A percentile compares a stretch with the other conserved stretches of the same genome.
Evolutionary conservation across 2,113 vertebrate species (phyloP).

Genomic region (Saccopteryx bilineata): DNA sequence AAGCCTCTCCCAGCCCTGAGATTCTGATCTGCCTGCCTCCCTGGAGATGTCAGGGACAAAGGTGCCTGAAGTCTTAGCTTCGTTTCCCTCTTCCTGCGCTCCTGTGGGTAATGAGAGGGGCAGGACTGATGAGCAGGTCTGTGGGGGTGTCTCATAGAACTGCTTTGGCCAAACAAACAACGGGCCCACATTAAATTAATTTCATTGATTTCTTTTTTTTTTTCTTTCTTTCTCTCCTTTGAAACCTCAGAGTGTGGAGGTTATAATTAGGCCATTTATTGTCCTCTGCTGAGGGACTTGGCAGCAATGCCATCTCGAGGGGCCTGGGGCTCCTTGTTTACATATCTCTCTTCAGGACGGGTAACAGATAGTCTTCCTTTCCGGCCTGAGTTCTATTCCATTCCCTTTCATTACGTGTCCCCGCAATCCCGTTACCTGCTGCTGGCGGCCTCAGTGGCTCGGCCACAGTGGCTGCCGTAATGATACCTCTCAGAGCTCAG

Average conservation of each 20-base stretch:
- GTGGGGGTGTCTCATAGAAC: neutral
- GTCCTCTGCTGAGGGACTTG: constrained; percentile 63
- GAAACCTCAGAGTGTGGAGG: constrained; percentile 72
- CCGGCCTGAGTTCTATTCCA: constrained; percentile 80
- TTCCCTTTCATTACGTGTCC: constrained; percentile 87
- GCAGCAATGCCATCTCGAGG: neutral
- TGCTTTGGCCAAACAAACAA: constrained; percentile 15
- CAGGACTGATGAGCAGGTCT: neutral
- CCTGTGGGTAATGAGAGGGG: neutral
- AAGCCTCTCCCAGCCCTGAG: neutral
- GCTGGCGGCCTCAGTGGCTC: constrained; percentile 79
- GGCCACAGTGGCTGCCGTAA: constrained; percentile 73
- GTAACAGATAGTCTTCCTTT: constrained; percentile 85
- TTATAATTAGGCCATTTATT: constrained; percentile 88
- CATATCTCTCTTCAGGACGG: constrained; percentile 86
- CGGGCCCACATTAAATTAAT: constrained; percentile 82
- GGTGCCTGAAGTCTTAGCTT: neutral
- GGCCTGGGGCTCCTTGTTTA: constrained; percentile 84
- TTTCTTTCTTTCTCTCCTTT: constrained; percentile 42
- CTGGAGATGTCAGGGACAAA: neutral
- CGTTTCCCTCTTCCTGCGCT: neutral
- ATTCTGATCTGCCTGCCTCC: neutral
- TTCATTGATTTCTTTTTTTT: constrained; percentile 66
- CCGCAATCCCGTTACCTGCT: constrained; percentile 87
- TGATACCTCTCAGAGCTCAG: constrained; percentile 84